These are phyloP conservation scores for Petroica traversi DNA, from an alignment of 2,113 vertebrate species.

Conservation along the genomic window DNA sequence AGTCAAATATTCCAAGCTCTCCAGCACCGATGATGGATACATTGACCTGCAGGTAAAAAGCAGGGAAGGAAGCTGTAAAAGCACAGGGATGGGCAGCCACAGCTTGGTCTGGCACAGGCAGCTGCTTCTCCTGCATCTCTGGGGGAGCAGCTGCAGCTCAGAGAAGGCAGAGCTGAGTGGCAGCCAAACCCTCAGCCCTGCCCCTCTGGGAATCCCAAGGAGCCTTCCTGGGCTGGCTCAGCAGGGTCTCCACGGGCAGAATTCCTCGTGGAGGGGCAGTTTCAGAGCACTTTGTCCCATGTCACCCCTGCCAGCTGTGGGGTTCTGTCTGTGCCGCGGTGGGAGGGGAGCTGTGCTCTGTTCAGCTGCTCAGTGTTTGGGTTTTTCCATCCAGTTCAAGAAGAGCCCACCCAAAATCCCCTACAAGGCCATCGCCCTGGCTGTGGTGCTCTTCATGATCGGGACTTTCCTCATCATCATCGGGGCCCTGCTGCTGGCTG, in stretches of 20 bases:
- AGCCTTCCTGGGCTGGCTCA: neutral
- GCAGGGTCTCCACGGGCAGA: neutral
- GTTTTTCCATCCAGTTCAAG: constrained; percentile 84
- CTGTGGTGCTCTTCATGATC: constrained; percentile 89
- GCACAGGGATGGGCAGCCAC: rapidly evolving
- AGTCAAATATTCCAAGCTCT: constrained; percentile 90
- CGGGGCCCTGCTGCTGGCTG: constrained; percentile 88
- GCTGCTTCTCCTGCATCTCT: neutral
- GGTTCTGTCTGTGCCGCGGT: rapidly evolving
- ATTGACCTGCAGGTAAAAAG: constrained; percentile 91
- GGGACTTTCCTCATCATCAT: constrained; percentile 92
- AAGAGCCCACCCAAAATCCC: constrained; percentile 95
- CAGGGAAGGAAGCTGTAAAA: neutral
- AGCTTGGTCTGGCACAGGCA: neutral
- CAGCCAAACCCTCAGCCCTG: neutral
- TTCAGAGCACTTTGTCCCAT: rapidly evolving
- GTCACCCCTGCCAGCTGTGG: neutral
- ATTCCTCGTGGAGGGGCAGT: rapidly evolving
- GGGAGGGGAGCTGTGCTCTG: neutral
- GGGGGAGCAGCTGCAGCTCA: neutral
- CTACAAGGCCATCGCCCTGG: constrained; percentile 94
- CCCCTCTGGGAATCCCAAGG: neutral
- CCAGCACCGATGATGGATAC: constrained; percentile 92
- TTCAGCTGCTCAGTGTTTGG: neutral
- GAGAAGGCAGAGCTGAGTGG: neutral